phyloP scores from a whole-genome alignment of 92 coral and sea anemone genomes.

The Zoanthus sociatus region DNA sequence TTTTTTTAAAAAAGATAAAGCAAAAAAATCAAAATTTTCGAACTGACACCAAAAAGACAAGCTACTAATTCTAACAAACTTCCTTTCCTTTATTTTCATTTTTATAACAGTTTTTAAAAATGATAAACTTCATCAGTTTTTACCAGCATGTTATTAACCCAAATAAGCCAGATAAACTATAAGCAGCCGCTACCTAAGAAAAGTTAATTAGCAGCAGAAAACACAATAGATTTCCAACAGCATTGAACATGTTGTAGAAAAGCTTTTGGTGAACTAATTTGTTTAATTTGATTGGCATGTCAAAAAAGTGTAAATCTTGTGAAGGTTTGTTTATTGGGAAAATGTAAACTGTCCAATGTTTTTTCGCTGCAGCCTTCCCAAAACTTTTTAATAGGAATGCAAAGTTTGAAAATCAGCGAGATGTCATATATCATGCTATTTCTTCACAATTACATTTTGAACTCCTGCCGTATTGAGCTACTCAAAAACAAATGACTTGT shows the following conservation, averaged over 20 bases:
- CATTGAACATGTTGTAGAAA: not conserved
- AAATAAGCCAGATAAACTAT: not conserved
- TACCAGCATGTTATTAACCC: not conserved
- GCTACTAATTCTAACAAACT: too few relatives aligned
- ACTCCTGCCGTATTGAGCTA: not conserved
- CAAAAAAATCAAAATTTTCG: too few relatives aligned
- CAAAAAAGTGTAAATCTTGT: slow-evolving; percentile 12
- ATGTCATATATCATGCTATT: too few relatives aligned
- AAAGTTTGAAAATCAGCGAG: not conserved
- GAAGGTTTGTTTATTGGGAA: not conserved
- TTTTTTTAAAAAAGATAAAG: too few relatives aligned
- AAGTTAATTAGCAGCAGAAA: not conserved
- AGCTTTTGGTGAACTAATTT: not conserved
- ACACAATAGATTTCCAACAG: not conserved
- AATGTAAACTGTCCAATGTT: not conserved
- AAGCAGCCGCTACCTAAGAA: not conserved
- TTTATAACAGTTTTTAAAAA: too few relatives aligned
- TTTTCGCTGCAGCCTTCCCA: not conserved
- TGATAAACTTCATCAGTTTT: not conserved
- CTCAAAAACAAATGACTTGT: not conserved
- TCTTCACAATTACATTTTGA: not conserved
- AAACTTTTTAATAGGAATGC: not conserved
- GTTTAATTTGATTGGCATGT: not conserved
- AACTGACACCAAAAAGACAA: too few relatives aligned
- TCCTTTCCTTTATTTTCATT: too few relatives aligned